These are phyloP conservation scores for Candoia aspera DNA, from an alignment of 2,113 vertebrate genomes.

Conservation along the genomic window DNA sequence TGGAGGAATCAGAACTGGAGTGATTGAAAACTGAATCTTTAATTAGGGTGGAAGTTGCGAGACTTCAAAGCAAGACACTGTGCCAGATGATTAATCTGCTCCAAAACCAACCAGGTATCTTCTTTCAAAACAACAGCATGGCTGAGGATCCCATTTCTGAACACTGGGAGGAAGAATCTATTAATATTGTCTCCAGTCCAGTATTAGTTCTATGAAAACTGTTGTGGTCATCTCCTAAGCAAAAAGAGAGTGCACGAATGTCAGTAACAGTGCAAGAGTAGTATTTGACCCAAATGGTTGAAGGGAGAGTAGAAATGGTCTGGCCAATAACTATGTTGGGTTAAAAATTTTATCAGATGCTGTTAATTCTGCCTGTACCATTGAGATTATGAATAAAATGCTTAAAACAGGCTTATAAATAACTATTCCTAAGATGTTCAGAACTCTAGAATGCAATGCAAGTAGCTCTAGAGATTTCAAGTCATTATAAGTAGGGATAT, in stretches of 20 bases:
- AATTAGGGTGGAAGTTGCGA: background rate
- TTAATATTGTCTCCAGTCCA: background rate
- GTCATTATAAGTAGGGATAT: background rate
- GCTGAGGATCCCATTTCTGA: background rate
- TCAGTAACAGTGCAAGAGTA: background rate
- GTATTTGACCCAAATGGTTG: background rate
- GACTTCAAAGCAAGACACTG: background rate
- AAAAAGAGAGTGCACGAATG: background rate
- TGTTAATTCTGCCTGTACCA: background rate
- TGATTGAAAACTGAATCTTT: background rate
- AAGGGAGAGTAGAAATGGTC: background rate
- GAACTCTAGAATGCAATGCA: too few relatives aligned
- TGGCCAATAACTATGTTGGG: background rate
- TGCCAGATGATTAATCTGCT: background rate
- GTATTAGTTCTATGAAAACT: background rate
- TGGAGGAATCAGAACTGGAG: background rate
- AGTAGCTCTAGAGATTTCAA: too few relatives aligned
- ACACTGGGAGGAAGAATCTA: background rate
- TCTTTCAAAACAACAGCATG: background rate
- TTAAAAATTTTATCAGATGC: background rate
- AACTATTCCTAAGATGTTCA: background rate
- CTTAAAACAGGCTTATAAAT: background rate
- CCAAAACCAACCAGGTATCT: background rate
- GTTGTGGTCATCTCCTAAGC: background rate
- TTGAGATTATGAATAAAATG: background rate